Evolutionary conservation across 2,888 invertebrate genomes (phyloP).

Genomic region (Netelia virgata): DNA sequence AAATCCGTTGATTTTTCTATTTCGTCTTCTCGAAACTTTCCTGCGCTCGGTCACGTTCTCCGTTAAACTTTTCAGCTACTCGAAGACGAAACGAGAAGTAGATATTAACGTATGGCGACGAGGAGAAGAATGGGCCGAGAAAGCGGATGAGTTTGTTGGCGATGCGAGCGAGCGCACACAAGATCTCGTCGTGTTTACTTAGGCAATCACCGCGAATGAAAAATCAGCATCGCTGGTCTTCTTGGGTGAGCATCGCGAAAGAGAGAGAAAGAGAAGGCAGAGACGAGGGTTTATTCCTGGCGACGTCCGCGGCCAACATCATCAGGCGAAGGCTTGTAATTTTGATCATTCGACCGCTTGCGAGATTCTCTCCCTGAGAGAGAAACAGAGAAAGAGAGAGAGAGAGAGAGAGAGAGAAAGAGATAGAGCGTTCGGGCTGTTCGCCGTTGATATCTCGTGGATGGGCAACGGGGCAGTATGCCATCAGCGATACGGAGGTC

Average conservation of each 20-base stretch:
- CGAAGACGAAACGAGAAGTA: conserved; percentile 18
- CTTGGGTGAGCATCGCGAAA: conserved; percentile 50
- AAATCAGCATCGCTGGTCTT: conserved; percentile 65
- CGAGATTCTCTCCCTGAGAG: conserved; percentile 72
- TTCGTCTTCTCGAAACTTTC: too few relatives aligned
- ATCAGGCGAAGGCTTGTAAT: conserved; percentile 84
- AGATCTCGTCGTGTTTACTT: conserved; percentile 76
- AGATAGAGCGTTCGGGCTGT: conserved; percentile 52
- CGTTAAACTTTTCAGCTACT: not conserved
- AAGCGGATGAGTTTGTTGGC: conserved; percentile 47
- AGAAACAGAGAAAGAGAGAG: conserved; percentile 27
- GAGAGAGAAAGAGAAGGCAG: conserved; percentile 50
- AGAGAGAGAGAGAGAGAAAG: conserved; percentile 20
- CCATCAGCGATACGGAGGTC: conserved; percentile 19
- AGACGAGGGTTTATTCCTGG: conserved; percentile 74
- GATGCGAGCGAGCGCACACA: conserved; percentile 43
- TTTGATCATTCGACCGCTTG: conserved; percentile 84
- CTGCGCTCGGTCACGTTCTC: too few relatives aligned
- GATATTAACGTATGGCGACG: conserved; percentile 18
- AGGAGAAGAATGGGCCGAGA: conserved; percentile 52
- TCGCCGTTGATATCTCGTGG: conserved; percentile 65
- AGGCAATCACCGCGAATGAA: conserved; percentile 77
- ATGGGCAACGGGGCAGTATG: conserved; percentile 34
- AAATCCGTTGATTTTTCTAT: too few relatives aligned
- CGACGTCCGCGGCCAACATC: conserved; percentile 81